phyloP scores from a whole-genome alignment of 2,888 invertebrate species.

The Cheilosia scutellata region DNA sequence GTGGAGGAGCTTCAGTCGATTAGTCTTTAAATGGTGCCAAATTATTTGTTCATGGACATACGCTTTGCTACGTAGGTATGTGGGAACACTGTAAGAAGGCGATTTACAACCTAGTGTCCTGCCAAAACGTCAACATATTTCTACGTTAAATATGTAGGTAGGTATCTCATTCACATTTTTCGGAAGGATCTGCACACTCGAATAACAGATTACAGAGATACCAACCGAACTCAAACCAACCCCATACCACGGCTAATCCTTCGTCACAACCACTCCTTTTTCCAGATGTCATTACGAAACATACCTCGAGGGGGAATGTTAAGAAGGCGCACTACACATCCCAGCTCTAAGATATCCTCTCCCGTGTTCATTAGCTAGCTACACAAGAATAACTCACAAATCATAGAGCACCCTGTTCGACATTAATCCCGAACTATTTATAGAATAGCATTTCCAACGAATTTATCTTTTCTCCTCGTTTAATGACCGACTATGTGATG shows the following conservation, averaged over 20 bases:
- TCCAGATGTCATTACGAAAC: conserved; percentile 49
- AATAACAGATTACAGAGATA: not conserved
- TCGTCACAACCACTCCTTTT: conserved; percentile 61
- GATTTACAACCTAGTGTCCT: too few relatives aligned
- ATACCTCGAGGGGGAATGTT: conserved; percentile 6
- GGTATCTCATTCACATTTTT: too few relatives aligned
- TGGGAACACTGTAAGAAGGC: too few relatives aligned
- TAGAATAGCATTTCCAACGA: conserved; percentile 57
- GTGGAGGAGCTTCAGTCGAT: too few relatives aligned
- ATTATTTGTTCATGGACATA: too few relatives aligned
- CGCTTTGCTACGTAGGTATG: too few relatives aligned
- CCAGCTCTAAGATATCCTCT: conserved; percentile 7
- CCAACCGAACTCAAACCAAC: conserved; percentile 7
- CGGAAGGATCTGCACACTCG: too few relatives aligned
- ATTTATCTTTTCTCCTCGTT: conserved; percentile 34
- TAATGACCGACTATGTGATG: conserved; percentile 59
- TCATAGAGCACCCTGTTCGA: conserved; percentile 58
- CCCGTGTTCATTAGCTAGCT: conserved; percentile 28
- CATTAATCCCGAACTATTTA: conserved; percentile 73
- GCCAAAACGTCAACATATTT: too few relatives aligned
- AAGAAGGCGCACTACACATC: not conserved
- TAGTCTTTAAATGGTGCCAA: too few relatives aligned
- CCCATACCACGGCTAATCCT: conserved; percentile 25
- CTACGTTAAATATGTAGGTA: too few relatives aligned
- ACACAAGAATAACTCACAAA: conserved; percentile 17